These are phyloP conservation scores for Neelides folsomi DNA, from an alignment of 2,888 invertebrate genomes.

Conservation along the genomic window DNA sequence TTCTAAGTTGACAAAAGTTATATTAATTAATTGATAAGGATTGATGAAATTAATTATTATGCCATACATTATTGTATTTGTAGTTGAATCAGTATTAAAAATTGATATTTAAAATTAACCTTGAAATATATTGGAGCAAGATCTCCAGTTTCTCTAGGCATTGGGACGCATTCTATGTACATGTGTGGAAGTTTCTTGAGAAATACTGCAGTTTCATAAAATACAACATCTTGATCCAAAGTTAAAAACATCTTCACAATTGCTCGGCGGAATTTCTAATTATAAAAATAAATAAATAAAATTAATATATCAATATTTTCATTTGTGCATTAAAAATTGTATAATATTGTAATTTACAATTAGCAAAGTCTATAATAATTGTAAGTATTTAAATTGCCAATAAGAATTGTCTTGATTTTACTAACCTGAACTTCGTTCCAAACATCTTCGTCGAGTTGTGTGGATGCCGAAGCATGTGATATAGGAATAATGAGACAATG, in stretches of 20 bases:
- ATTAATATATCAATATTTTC: neutral
- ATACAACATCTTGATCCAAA: slow-evolving; percentile 62
- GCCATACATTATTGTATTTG: too few species aligned
- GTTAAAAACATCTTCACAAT: slow-evolving; percentile 64
- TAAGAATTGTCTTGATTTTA: too few species aligned
- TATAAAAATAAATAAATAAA: slow-evolving; percentile 11
- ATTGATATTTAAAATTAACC: slow-evolving; percentile 40
- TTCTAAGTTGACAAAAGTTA: slow-evolving; percentile 45
- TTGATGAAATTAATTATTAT: neutral
- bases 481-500: slow-evolving; percentile 76
- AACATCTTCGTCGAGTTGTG: slow-evolving; percentile 82
- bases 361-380: too few species aligned
- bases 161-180: slow-evolving; percentile 74
- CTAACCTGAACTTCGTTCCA: slow-evolving; percentile 70
- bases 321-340: neutral
- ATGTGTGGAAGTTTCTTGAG: slow-evolving; percentile 67
- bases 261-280: slow-evolving; percentile 58
- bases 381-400: too few species aligned
- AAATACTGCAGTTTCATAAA: slow-evolving; percentile 74
- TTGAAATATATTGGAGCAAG: slow-evolving; percentile 92
- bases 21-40: neutral
- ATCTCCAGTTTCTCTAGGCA: slow-evolving; percentile 69
- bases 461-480: slow-evolving; percentile 63
- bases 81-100: too few species aligned
- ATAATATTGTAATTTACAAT: too few species aligned